Evolutionary conservation across 2,888 invertebrate genomes (phyloP), one percentile per base, ranked within the genome.

Genomic region (Rhagonycha lutea): DNA sequence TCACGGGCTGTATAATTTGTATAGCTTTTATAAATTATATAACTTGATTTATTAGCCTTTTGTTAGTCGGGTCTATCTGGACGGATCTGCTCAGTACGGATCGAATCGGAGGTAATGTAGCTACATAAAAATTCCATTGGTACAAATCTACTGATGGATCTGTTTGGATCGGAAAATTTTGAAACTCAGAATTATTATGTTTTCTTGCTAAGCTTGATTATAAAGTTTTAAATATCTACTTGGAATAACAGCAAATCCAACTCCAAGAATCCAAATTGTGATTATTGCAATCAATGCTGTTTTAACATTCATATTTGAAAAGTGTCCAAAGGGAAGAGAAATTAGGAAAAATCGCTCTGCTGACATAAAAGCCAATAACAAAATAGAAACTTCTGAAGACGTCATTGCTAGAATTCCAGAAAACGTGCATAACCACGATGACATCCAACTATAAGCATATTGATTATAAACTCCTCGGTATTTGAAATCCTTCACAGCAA

Each of bases 321-420:
- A 89, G 10, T 89, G 88, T 29, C 90, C 90, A 79, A 92, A 89
- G 0, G 92, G 91, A 82, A 90, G 89, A 1, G 91, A 91, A 79
- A 93, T 92, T 71, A 92, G 85, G 78, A 92, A 85, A 83, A 91
- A 94, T 80, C 94, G 88, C 81, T 94, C 93, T 80, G 93, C 85
- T 1, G 93, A 92, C 90, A 94, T 92, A 83, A 92, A 92, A 1
- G 92, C 91, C 79, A 94, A 85, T 75, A 93, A 91, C 61, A 94
- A 85, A 84, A 94, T 91, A 8, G 94, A 93, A 2, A 92, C 92
- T 88, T 94, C 93, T 2, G 91, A 91, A 1, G 93, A 93, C 23
- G 90, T 90, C 87, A 93, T 92, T 0, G 93, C 93, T 47, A 92
- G 80, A 4, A 91, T 88, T 29, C 94, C 94, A 32, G 91, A 87